phyloP scores from a whole-genome alignment of 2,888 invertebrate species.

The Eulithis prunata region DNA sequence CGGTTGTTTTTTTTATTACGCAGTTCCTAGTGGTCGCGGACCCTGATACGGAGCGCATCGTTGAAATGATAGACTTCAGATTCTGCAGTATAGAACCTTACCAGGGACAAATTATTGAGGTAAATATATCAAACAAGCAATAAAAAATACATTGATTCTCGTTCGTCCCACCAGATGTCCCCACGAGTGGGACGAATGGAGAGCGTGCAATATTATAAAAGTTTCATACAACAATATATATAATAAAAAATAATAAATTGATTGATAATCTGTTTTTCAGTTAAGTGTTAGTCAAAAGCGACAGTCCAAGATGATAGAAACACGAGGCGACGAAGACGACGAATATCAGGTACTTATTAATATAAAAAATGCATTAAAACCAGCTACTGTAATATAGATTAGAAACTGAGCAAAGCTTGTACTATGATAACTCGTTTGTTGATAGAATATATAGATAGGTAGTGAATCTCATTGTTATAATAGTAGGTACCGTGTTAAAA shows the following conservation, averaged over 20 bases:
- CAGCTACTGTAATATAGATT: too few species aligned
- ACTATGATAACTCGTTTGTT: too few species aligned
- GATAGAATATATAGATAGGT: too few species aligned
- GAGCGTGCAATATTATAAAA: too few species aligned
- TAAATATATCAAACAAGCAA: slow-evolving; percentile 40
- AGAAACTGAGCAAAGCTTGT: too few species aligned
- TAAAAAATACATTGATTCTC: too few species aligned
- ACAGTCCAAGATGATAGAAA: slow-evolving; percentile 44
- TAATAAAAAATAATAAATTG: too few species aligned
- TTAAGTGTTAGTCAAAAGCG: slow-evolving; percentile 53
- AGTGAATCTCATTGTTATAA: too few species aligned
- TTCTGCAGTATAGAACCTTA: slow-evolving; percentile 59
- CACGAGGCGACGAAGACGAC: slow-evolving; percentile 57
- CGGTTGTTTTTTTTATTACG: slow-evolving; percentile 8
- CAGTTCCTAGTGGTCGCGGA: slow-evolving; percentile 71
- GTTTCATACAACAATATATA: too few species aligned
- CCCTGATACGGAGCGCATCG: slow-evolving; percentile 61
- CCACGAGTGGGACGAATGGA: too few species aligned
- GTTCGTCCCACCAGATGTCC: too few species aligned
- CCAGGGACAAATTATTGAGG: slow-evolving; percentile 62
- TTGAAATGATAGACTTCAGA: slow-evolving; percentile 71
- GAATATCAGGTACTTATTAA: slow-evolving; percentile 54
- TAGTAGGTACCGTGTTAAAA: too few species aligned
- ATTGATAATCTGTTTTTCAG: slow-evolving; percentile 44
- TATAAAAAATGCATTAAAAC: neutral